Evolutionary conservation across 2,888 invertebrate genomes (phyloP), one percentile per base, ranked within the genome.

Genomic region (Aradus depressus): DNA sequence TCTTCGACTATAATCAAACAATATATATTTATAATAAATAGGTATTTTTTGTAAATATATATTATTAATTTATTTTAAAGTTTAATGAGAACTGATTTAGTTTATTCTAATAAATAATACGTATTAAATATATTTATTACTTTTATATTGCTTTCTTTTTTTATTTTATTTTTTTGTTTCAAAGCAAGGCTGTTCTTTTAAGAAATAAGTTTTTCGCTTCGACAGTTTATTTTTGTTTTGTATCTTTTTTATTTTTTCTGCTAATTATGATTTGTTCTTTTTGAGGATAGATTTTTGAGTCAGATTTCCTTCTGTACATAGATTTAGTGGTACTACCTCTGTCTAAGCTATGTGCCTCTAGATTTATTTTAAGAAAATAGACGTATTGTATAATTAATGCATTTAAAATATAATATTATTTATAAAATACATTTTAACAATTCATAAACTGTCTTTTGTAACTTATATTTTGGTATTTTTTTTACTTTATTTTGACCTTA

Each of bases 301-400:
- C 31, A 8, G 35, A 51, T 23, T 41, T 25, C 41, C 34, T 48
- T 32, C 43, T 47, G 47, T 54, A 52, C 50, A 34, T 54, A 52
- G 53, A 56, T 22, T 53, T 56, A 54, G 53, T 44, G 51, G 48
- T 51, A 56, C 56, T 54, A 56, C 56, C 56, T 56, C 56, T 54
- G 42, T 47, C 51, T 50, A 56, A 56, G 50, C 54, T 43, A 56
- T 35, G 56, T 56, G 56, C 56, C 56, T 56, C 42, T 51, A 51
- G 51, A 25, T 39, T 47, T 31, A 45, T 38, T 44, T 26, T 26
- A 47, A 31, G 12, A 10, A 31, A 31, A 10, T 31, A 31, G 8
- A 31, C 8, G 31, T 31, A 8, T 31, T 31, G 12, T 31, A 31
- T 31, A 31, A 10, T n/a, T n/a, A n/a, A 47, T 47, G 47, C 47